Evolutionary conservation across 92 coral and sea anemone species (phyloP), one percentile per base, ranked within the genome.

Genomic region (Virgularia gustaviana): DNA sequence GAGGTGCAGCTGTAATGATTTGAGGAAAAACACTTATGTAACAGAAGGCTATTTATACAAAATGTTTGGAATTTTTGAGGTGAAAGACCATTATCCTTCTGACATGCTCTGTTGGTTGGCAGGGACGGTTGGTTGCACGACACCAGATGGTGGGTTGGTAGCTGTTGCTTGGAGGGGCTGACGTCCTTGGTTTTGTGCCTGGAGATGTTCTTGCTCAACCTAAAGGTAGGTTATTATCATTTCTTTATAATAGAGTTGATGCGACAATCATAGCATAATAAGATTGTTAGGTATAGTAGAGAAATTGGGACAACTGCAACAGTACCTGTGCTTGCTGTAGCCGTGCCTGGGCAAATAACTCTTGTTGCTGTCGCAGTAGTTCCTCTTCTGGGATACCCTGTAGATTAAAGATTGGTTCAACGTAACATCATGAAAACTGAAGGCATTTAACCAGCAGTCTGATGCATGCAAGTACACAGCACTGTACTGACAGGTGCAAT

Each of bases 371-470:
- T 59, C 98, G 83, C 15, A 92, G 55, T 10, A 92, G 71, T 55
- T 92, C 98, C 56, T 92, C 98, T 55, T 92, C 98, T 9, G 98
- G 98, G 63, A 92, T 92, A 6, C 98, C 98, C 98, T 92, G 60
- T 22, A 16, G 12, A n/a, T 8, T 9, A 30, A 41, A 24, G 20
- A 15, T 11, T 45, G 0, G 11, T 20, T 1, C 13, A 58, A 2
- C 0, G 36, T 3, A n/a, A n/a, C n/a, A n/a, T n/a, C n/a, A n/a
- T n/a, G n/a, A n/a, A n/a, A n/a, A n/a, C n/a, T n/a, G n/a, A n/a
- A n/a, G n/a, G n/a, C n/a, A n/a, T n/a, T n/a, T n/a, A n/a, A n/a
- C n/a, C n/a, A n/a, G n/a, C n/a, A n/a, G n/a, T n/a, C n/a, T n/a
- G n/a, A n/a, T n/a, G n/a, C n/a, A n/a, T n/a, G n/a, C n/a, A n/a